Evolutionary conservation across 2,113 vertebrate species (phyloP).

Genomic region (Cygnus buccinator): DNA sequence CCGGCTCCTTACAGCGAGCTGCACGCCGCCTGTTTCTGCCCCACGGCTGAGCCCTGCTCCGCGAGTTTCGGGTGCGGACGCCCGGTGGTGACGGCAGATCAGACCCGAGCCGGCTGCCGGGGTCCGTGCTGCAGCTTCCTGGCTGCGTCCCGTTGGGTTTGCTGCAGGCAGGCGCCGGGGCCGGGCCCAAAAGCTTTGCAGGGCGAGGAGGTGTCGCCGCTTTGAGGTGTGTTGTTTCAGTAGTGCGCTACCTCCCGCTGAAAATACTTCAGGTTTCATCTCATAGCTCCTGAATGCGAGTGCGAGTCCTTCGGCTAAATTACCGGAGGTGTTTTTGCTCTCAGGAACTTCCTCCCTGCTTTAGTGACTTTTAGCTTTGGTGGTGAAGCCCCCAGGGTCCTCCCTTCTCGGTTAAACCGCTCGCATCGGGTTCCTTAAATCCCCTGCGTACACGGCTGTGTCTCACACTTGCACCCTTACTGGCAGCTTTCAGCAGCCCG

Average conservation of each 20-base stretch:
- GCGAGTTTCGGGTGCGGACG: not conserved
- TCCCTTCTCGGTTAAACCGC: not conserved
- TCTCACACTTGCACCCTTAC: not conserved
- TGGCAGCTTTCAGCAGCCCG: constrained; percentile 21
- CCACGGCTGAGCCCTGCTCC: not conserved
- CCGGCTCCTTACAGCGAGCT: not conserved
- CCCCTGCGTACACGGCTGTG: not conserved
- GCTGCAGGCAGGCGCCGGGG: too few species aligned
- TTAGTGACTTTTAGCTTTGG: not conserved
- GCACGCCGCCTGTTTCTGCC: not conserved
- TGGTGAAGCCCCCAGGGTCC: not conserved
- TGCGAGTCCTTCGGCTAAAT: not conserved
- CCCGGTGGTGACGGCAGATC: not conserved
- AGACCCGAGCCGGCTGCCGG: not conserved
- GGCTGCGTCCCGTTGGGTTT: not conserved
- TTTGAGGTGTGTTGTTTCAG: not conserved
- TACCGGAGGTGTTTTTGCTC: not conserved
- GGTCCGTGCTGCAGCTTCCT: not conserved
- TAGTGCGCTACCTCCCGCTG: not conserved
- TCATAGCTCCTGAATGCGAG: not conserved
- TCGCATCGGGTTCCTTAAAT: not conserved
- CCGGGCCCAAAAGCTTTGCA: not conserved
- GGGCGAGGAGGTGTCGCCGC: accelerated
- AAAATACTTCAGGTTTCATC: not conserved
- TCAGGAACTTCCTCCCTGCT: not conserved